These are phyloP conservation scores for Drosophila limbata DNA, from an alignment of 2,888 invertebrate genomes.

Conservation along the genomic window DNA sequence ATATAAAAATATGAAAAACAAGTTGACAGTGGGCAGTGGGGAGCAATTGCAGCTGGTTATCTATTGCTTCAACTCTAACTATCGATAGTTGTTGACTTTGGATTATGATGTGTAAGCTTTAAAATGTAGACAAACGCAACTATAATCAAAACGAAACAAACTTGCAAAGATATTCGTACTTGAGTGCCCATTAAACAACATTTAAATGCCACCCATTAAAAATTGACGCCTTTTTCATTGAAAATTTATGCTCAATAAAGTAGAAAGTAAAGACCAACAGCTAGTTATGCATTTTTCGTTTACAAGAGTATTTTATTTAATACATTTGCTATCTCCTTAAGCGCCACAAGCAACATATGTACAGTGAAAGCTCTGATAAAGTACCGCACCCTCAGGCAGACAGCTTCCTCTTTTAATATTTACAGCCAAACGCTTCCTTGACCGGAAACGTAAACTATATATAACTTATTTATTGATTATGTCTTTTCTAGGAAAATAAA, in stretches of 20 bases:
- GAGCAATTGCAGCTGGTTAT: slow-evolving; percentile 28
- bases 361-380: slow-evolving; percentile 6
- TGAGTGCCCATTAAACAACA: background rate
- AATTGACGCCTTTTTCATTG: slow-evolving; percentile 5
- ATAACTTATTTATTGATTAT: background rate
- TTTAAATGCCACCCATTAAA: background rate
- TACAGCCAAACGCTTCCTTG: background rate
- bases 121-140: background rate
- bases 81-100: slow-evolving; percentile 63
- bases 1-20: slow-evolving; percentile 4
- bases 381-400: background rate
- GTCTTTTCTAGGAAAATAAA: background rate
- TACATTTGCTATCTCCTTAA: background rate
- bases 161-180: slow-evolving; percentile 6
- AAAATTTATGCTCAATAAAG: slow-evolving; percentile 15
- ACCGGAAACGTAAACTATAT: background rate
- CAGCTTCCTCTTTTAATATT: slow-evolving; percentile 1
- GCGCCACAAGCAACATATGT: background rate
- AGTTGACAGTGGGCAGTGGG: slow-evolving; percentile 12
- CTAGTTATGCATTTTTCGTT: background rate
- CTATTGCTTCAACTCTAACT: slow-evolving; percentile 15
- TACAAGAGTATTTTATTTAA: background rate
- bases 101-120: slow-evolving; percentile 28
- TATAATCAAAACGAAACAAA: slow-evolving; percentile 1
- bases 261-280: background rate